Percentiles rank a stretch among this genome's conserved stretches.
Conservation (phyloP, 2,797 vertebrate species). For the Gymnoscopelus braueri region DNA sequence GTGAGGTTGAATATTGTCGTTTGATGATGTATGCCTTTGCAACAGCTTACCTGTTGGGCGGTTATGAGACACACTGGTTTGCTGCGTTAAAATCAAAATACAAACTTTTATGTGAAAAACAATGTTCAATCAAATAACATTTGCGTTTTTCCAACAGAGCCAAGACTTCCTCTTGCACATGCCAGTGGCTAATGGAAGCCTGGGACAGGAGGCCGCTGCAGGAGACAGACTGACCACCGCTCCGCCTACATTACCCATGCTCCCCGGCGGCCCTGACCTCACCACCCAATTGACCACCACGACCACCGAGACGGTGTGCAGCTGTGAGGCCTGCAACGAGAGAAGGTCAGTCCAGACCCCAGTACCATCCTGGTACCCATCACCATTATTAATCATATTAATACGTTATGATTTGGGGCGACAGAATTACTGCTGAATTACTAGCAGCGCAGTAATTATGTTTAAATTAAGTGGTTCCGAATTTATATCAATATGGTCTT, state of each 20-base stretch:
- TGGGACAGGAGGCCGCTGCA: conserved; percentile 84
- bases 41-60: too few relatives aligned
- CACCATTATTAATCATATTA: too few relatives aligned
- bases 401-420: too few relatives aligned
- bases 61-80: too few relatives aligned
- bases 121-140: background rate
- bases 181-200: conserved; percentile 86
- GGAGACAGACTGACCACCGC: conserved; percentile 86
- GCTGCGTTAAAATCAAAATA: too few relatives aligned
- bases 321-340: conserved; percentile 95
- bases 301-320: conserved; percentile 84
- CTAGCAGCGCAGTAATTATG: too few relatives aligned
- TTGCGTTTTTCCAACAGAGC: conserved; percentile 74
- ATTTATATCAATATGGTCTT: too few relatives aligned
- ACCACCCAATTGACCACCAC: conserved; percentile 74
- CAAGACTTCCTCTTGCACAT: conserved; percentile 97
- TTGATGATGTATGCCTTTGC: too few relatives aligned
- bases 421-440: too few relatives aligned
- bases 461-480: too few relatives aligned
- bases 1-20: too few relatives aligned
- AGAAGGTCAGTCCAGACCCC: conserved; percentile 83
- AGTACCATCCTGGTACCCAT: too few relatives aligned
- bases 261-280: conserved; percentile 86
- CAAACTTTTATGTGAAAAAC: background rate
- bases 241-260: conserved; percentile 84